Base-by-base conservation (phyloP, 2,888 invertebrate species). In the Physocephala rufipes region DNA sequence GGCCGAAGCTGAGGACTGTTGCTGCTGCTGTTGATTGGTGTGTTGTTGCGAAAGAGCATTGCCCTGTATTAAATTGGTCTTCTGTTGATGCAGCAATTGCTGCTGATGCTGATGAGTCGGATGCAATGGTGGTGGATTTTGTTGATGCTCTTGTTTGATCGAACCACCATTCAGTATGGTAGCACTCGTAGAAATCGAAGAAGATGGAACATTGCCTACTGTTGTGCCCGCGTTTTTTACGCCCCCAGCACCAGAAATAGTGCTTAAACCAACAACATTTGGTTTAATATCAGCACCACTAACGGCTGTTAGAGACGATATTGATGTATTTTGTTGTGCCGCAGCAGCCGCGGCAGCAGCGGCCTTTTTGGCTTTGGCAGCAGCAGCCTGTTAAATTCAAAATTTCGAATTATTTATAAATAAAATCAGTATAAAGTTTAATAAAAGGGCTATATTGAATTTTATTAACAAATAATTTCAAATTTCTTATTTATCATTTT, bases 311-410 rank as follows among this genome's bases (percentile, higher is more conserved):
- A 72, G 75, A 76, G 65, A 74, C 77, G 64, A 69, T 76, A 69
- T 58, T 75, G 67, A 63, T 64, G 67, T 80, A 66, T 71, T 79
- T 47, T 78, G 79, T 67, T 80, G 82, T 28, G 83, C 82, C 45
- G 82, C 80, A 64, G 82, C 82, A 61, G 82, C 81, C 30, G 80
- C 77, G 9, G 79, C 78, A 24, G 84, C 82, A 1, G 73, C 83
- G n/a, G 85, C 84, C 64, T 84, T 84, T 75, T 86, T 84, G 76
- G 86, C 81, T 79, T 87, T 84, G 78, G 81, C 85, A 74, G 80
- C 82, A 71, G 84, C 83, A 61, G 84, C 85, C 85, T 84, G 74
- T 49, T 16, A 49, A n/a, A 36, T 36, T 9, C 36, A 36, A 36
- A 9, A 36, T 4, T 36, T 36, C 4, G 49, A 36, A 67, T 45